Base-by-base conservation (phyloP, 2,113 vertebrate genomes). In the Channa maculata region DNA sequence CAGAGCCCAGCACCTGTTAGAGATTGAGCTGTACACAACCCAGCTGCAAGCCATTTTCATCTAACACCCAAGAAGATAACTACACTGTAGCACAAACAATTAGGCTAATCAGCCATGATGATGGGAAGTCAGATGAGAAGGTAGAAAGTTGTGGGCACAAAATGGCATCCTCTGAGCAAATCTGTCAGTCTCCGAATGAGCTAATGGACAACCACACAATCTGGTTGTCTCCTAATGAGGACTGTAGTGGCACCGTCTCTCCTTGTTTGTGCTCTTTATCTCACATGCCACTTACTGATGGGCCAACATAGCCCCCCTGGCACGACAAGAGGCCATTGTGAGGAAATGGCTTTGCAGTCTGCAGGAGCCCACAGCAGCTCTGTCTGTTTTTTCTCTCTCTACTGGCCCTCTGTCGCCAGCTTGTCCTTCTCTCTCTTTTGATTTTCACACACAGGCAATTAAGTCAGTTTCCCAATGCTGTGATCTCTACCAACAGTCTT, bases 41-140 rank as follows among this genome's bases (percentile, higher is more conserved):
- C 91, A 93, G 91, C 91, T 93, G 92, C 79, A 86, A 91, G 79
- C 85, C 83, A 88, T 90, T 92, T 90, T 82, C 83, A 76, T 78
- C 81, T 66, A 84, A 91, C 91, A 87, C 90, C 89, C 89, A 89
- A 89, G 77, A 76, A 83, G 75, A 90, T 81, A 87, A 87, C 80
- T 41, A 49, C 75, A 63, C 81, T 55, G 55, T 68, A 88, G 82
- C 73, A 51, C 72, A 41, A 81, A 59, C 50, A 62, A 91, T 87
- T 86, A 83, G 84, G 75, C 77, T 85, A 89, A 92, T 89, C 72
- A 66, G 51, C 74, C 80, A 52, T 64, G 84, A 91, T 88, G 89
- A 90, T 86, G 86, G 83, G 77, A 86, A 86, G 62, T 49, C 65
- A 68, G 71, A 82, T 74, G 61, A 81, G 76, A 69, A 59, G 72